These are phyloP conservation scores for Penaeus monodon DNA, from an alignment of 2,888 invertebrate genomes.

Conservation along the genomic window DNA sequence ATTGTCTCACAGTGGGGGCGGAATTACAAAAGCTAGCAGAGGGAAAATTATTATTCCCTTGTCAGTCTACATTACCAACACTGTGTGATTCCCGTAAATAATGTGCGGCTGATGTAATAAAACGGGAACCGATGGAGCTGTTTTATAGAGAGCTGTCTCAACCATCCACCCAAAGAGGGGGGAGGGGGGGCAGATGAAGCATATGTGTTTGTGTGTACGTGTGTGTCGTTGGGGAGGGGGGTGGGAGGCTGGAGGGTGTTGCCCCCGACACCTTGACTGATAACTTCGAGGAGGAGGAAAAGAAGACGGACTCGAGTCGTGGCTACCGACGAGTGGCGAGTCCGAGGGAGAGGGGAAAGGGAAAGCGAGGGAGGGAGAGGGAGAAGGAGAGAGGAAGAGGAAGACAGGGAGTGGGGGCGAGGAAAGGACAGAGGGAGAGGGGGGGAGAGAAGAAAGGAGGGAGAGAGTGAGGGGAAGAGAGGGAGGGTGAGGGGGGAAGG, in stretches of 20 bases:
- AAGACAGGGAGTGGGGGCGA: neutral
- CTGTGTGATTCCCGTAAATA: slow-evolving; percentile 41
- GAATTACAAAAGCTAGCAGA: slow-evolving; percentile 31
- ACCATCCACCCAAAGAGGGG: neutral
- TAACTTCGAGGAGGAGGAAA: no score
- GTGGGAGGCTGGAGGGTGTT: no score
- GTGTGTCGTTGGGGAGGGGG: neutral
- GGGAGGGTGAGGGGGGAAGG: slow-evolving; percentile 5
- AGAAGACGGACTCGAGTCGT: no score
- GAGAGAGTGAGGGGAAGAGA: slow-evolving; percentile 20
- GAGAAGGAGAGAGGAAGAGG: neutral
- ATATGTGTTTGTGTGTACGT: slow-evolving; percentile 26
- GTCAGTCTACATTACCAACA: slow-evolving; percentile 38
- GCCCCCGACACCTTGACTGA: no score
- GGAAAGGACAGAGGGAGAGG: neutral
- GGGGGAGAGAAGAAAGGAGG: neutral
- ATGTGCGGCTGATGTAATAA: slow-evolving; percentile 37
- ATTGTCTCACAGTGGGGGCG: slow-evolving; percentile 12
- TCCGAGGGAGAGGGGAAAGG: no score
- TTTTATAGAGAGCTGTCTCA: slow-evolving; percentile 29
- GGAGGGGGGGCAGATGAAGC: no score
- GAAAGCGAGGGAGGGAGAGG: neutral
- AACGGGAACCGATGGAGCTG: slow-evolving; percentile 7
- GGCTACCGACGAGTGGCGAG: no score
- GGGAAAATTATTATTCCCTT: slow-evolving; percentile 40